Base-by-base conservation (phyloP, 2,797 vertebrate genomes). In the Podarcis siculus region DNA sequence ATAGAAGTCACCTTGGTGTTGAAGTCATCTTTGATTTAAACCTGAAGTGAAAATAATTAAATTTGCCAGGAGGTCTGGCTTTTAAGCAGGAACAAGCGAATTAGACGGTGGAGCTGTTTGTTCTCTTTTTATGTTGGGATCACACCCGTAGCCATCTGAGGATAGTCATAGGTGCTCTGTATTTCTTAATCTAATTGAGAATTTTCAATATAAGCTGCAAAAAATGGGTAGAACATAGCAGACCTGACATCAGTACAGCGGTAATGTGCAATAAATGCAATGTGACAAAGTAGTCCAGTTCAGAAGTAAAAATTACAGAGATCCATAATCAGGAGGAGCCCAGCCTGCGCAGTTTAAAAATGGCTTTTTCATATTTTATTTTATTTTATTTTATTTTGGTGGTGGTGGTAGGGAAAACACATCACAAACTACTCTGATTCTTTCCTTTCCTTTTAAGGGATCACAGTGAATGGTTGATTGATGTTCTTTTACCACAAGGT, bases 401-500 rank as follows among this genome's bases (percentile, higher is more conserved):
- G 89, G 35, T 75, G 85, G 32, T 12, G 32, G 12, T 37, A 5
- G 32, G 86, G 86, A 72, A 90, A 88, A 91, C 75, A 42, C 55
- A 79, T 69, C 25, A 42, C 88, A 87, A 92, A 80, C 89, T 95
- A 92, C 94, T 87, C 91, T 91, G 85, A 87, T 64, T 96, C 92
- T 58, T 88, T 92, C 83, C 81, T 96, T 89, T 85, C 89, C 87
- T 96, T 96, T 96, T 61, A 94, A 99, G 99, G 95, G 99, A 99
- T 94, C 98, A 99, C 83, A 97, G 98, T 87, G 98, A 99, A 96
- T 99, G 99, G 99, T 96, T 99, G 92, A 98, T 99, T 94, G 99
- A 99, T 95, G 99, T 99, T 87, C 98, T 99, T 86, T 97, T 99
- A 86, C 99, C 99, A 37, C 99, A 99, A 99, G 99, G 99, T 99